A percentile compares a stretch with the other conserved stretches of the same genome.
These are phyloP conservation scores for Hemithea aestivaria DNA, from an alignment of 2,888 invertebrate genomes.

Conservation along the genomic window DNA sequence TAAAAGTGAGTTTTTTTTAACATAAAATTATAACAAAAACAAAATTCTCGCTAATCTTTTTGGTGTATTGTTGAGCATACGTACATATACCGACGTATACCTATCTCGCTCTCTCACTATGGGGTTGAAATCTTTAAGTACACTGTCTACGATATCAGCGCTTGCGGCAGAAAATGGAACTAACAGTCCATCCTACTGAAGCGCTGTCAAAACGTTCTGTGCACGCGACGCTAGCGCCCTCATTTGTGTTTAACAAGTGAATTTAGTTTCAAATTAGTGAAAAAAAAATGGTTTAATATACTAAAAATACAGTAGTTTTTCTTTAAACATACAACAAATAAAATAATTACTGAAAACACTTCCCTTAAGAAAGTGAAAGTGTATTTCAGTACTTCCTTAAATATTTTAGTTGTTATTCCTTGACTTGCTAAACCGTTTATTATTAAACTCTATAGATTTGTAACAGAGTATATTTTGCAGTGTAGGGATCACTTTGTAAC, in stretches of 20 bases:
- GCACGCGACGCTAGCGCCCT: no score
- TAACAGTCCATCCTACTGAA: no score
- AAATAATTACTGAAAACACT: slow-evolving; percentile 40
- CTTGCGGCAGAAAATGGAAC: no score
- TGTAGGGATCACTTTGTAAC: slow-evolving; percentile 48
- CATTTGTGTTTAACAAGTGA: slow-evolving; percentile 32
- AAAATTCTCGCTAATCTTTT: no score
- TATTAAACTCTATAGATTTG: slow-evolving; percentile 31
- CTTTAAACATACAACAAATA: slow-evolving; percentile 8
- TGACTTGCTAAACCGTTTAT: slow-evolving; percentile 27
- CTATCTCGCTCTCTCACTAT: slow-evolving; percentile 27
- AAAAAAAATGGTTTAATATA: no score
- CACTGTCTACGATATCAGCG: no score
- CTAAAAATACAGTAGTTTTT: no score
- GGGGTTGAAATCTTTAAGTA: slow-evolving; percentile 12
- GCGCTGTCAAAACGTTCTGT: slow-evolving; percentile 11
- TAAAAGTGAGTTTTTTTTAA: no score
- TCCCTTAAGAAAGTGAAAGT: slow-evolving; percentile 39
- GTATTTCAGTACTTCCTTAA: slow-evolving; percentile 50
- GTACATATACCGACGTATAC: slow-evolving; percentile 37
- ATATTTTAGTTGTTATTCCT: slow-evolving; percentile 63
- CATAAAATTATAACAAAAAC: no score
- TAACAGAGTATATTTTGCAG: slow-evolving; percentile 36
- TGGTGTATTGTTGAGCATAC: slow-evolving; percentile 40
- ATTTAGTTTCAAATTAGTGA: slow-evolving; percentile 16